Percentiles rank a stretch among this genome's conserved stretches.
Evolutionary conservation across 2,888 invertebrate genomes (phyloP).

Genomic region (Dichetophora obliterata): DNA sequence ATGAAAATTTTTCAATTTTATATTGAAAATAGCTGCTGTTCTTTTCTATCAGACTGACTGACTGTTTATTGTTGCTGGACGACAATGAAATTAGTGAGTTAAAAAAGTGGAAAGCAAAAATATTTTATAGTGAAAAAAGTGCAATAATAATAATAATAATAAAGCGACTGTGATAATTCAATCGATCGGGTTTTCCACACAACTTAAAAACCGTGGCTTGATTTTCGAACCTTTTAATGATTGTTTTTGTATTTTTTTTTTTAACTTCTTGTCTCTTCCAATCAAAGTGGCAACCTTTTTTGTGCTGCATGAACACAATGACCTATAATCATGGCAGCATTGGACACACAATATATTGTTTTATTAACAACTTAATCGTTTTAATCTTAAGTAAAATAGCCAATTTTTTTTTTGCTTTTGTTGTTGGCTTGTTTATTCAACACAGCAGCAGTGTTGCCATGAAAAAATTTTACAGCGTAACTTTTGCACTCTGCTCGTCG

Average conservation of each 20-base stretch:
- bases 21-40: constrained; percentile 15
- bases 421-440: constrained; percentile 20
- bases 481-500: too few relatives aligned
- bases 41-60: not conserved
- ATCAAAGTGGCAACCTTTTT: not conserved
- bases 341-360: not conserved
- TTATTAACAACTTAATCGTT: constrained; percentile 63
- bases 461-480: too few relatives aligned
- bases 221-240: constrained; percentile 1
- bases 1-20: constrained; percentile 17
- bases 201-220: not conserved
- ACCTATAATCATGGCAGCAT: not conserved
- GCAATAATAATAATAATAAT: not conserved
- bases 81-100: not conserved
- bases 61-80: not conserved
- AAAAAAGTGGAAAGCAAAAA: not conserved
- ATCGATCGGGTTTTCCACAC: constrained; percentile 19
- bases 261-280: not conserved
- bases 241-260: not conserved
- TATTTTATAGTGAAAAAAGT: constrained; percentile 1
- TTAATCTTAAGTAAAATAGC: constrained; percentile 43
- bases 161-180: constrained; percentile 2
- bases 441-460: too few relatives aligned
- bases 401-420: not conserved
- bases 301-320: not conserved